A percentile compares a stretch with the other conserved stretches of the same genome.
Evolutionary conservation across 2,888 invertebrate genomes (phyloP).

Genomic region (Clitarchus hookeri): DNA sequence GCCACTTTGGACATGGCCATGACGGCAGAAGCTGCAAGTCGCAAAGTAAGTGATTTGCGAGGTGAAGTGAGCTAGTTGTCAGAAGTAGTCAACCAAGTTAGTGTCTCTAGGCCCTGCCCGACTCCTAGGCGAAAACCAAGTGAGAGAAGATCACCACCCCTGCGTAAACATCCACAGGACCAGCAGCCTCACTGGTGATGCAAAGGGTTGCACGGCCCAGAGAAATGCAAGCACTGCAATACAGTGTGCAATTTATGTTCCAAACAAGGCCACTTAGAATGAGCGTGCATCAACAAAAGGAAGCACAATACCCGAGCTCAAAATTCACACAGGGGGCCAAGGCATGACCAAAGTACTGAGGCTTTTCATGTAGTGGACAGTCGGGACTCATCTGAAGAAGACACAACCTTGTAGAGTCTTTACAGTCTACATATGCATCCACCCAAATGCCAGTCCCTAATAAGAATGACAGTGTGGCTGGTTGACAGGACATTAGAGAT

Average conservation of each 20-base stretch:
- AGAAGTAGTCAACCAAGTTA: neutral
- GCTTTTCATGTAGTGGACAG: no score
- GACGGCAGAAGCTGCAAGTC: neutral
- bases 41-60: neutral
- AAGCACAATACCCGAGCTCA: neutral
- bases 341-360: no score
- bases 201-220: neutral
- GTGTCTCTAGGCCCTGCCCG: neutral
- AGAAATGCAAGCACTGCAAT: neutral
- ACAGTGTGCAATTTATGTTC: neutral
- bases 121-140: neutral
- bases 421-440: neutral
- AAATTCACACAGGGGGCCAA: neutral
- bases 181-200: neutral
- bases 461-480: neutral
- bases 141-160: no score
- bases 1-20: no score
- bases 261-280: neutral
- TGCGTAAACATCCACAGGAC: neutral
- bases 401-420: neutral
- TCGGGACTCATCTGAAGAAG: no score
- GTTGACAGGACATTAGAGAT: neutral
- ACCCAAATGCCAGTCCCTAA: neutral
- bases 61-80: neutral
- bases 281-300: neutral